Percentiles rank a stretch among this genome's conserved stretches.
phyloP scores from a whole-genome alignment of 2,888 invertebrate species.

The Lordiphosa andalusiaca region DNA sequence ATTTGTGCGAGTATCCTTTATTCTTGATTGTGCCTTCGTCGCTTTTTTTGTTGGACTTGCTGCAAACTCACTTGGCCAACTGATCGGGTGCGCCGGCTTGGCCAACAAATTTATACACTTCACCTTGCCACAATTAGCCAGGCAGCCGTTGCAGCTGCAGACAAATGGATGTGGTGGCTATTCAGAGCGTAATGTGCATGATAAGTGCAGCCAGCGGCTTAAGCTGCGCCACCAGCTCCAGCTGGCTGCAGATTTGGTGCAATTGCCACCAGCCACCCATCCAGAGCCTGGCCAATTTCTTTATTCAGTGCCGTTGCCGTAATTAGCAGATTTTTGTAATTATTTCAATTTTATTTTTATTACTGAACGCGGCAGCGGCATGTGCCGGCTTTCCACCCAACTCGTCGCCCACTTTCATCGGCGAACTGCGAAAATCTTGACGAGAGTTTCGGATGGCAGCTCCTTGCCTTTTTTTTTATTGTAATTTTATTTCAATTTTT shows the following conservation, averaged over 20 bases:
- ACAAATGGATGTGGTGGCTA: conserved; percentile 46
- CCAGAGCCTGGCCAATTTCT: conserved; percentile 49
- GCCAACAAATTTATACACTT: conserved; percentile 75
- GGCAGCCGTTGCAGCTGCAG: conserved; percentile 58
- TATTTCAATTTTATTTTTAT: conserved; percentile 47
- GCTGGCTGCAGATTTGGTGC: conserved; percentile 76
- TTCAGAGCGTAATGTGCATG: conserved; percentile 76
- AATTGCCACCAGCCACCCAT: conserved; percentile 44
- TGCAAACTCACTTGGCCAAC: conserved; percentile 66
- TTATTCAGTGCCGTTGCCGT: conserved; percentile 64
- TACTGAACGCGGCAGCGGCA: conserved; percentile 44
- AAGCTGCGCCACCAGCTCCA: conserved; percentile 15
- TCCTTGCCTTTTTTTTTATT: conserved; percentile 15
- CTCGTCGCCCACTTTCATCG: conserved; percentile 75
- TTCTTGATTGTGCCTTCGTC: conserved; percentile 18
- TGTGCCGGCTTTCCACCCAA: conserved; percentile 41
- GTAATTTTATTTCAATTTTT: conserved; percentile 6
- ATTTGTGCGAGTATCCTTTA: conserved; percentile 32
- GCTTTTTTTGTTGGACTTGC: conserved; percentile 11
- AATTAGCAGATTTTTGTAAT: conserved; percentile 68
- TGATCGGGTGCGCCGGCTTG: conserved; percentile 71
- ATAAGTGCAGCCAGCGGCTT: conserved; percentile 42
- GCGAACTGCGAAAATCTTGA: conserved; percentile 28
- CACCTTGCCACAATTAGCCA: conserved; percentile 70
- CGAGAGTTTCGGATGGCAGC: conserved; percentile 9